phyloP scores from a whole-genome alignment of 53 echinoderm and acorn worm genomes.

The Arbacia lixula region DNA sequence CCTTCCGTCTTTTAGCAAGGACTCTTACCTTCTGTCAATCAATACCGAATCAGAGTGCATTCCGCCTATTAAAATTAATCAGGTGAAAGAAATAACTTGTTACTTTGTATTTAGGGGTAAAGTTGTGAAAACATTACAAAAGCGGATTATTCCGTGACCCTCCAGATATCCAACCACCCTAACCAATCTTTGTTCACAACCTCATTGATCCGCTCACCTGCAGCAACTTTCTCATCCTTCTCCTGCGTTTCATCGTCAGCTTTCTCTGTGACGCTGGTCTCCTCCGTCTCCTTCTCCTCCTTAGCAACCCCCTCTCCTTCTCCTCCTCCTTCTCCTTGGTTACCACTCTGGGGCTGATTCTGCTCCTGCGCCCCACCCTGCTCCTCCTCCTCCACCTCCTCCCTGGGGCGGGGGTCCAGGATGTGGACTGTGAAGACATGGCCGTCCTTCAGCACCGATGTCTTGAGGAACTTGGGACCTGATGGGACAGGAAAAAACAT shows the following conservation, averaged over 20 bases:
- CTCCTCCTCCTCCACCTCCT: constrained; percentile 54
- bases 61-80: too few species aligned
- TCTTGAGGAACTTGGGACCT: constrained; percentile 72
- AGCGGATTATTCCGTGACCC: too few species aligned
- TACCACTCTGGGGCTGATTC: background rate
- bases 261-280: constrained; percentile 58
- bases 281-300: background rate
- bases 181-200: background rate
- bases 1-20: too few species aligned
- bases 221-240: constrained; percentile 5
- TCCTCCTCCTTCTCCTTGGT: constrained; percentile 22
- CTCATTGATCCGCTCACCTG: constrained; percentile 49
- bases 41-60: too few species aligned
- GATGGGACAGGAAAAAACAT: too few species aligned
- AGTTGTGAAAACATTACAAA: too few species aligned
- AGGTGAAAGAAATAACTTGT: too few species aligned
- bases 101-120: too few species aligned
- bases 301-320: constrained; percentile 52
- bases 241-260: constrained; percentile 67
- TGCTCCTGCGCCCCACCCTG: constrained; percentile 2
- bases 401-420: constrained; percentile 77
- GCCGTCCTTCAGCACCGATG: constrained; percentile 88
- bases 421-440: constrained; percentile 89
- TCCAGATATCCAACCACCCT: too few species aligned
- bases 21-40: too few species aligned